Conservation (phyloP, 2,113 vertebrate genomes). For the Brachypteracias leptosomus region DNA sequence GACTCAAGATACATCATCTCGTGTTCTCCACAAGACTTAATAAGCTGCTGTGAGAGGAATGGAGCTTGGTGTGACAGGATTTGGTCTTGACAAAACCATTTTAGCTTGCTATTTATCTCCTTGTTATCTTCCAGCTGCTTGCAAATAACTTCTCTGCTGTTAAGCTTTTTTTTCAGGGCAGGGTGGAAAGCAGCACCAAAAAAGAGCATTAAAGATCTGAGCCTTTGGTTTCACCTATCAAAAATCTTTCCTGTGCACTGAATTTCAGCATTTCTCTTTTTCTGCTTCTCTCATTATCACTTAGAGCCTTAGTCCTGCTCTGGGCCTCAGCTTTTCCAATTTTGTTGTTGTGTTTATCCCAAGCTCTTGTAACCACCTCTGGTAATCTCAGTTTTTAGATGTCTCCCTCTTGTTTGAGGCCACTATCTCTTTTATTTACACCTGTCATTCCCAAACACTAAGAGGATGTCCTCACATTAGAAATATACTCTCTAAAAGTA, state of each 20-base stretch:
- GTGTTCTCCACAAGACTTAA: background rate
- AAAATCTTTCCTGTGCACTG: background rate
- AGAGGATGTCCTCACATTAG: background rate
- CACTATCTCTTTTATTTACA: background rate
- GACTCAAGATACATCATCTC: background rate
- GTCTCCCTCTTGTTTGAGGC: background rate
- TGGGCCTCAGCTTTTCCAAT: background rate
- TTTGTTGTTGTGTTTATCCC: background rate
- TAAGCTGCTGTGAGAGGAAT: background rate
- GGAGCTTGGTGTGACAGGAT: background rate
- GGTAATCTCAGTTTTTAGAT: background rate
- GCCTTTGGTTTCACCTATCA: background rate
- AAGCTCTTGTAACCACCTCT: background rate
- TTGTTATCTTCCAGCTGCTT: constrained; percentile 17
- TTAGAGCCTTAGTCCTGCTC: background rate
- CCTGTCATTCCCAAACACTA: background rate
- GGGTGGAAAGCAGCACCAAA: background rate
- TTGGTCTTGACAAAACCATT: background rate
- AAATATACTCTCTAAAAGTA: background rate
- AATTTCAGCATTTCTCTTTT: background rate
- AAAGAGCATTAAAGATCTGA: background rate
- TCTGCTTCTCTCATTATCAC: background rate
- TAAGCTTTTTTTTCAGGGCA: background rate
- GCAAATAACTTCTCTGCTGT: background rate
- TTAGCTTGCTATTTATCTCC: background rate